Evolutionary conservation across 2,113 vertebrate species (phyloP), one percentile per base, ranked within the genome.

Genomic region (Entelurus aequoreus): DNA sequence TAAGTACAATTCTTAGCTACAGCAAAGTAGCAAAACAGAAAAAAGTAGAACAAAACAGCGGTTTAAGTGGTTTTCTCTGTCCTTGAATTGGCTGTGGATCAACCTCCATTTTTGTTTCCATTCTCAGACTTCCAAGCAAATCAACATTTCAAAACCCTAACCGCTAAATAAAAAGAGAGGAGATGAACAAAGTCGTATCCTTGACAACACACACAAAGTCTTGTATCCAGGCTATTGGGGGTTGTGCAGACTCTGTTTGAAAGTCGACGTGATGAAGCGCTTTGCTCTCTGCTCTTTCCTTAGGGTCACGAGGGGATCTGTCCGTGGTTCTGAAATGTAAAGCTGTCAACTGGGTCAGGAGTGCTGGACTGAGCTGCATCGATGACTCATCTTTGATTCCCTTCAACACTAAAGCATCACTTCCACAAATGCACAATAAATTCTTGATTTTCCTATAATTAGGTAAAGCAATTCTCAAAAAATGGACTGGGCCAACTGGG

Each of bases 321-420:
- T 72, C 56, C 73, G 37, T 54, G 81, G 76, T 83, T 74, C 80
- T 86, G 82, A 80, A 79, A 60, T 1, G 21, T 62, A 36, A 6
- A 8, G 16, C 44, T 38, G 37, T 60, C 49, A 38, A 55, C 54
- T 54, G 14, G 37, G 8, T 48, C 63, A 46, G 8, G 9, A 52
- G 9, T 1, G 47, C 8, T 16, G 8, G 58, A 60, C 58, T 36
- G 6, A 48, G 10, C 14, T 21, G 46, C 58, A n/a, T 14, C 13
- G 35, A 10, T 48, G 58, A 61, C 14, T 61, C 60, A 61, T 11
- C 14, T 5, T 47, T 13, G 63, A 40, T n/a, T 55, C 40, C 44
- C 6, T 48, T 37, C 59, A 19, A 16, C 16, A 40, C 6, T 4
- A 12, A 6, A 10, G 5, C 16, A 1, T 16, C 7, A 44, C 10